A percentile compares a stretch with the other conserved stretches of the same genome.
These are phyloP conservation scores for Lysiphlebus fabarum DNA, from an alignment of 1,140 invertebrate genomes.

Conservation along the genomic window DNA sequence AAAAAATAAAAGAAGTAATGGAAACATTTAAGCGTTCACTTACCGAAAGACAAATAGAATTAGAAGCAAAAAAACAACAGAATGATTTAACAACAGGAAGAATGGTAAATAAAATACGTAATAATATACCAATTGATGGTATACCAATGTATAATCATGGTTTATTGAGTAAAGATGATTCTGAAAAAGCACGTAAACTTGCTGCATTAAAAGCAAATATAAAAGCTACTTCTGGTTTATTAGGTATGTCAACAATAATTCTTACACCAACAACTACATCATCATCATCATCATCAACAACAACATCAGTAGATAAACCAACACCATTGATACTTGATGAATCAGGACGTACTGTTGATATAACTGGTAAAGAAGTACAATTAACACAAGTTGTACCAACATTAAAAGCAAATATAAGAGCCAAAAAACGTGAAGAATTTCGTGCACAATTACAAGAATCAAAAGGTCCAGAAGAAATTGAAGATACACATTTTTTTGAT, in stretches of 20 bases:
- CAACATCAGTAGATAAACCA: slow-evolving; percentile 68
- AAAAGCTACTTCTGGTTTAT: slow-evolving; percentile 67
- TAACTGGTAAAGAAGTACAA: slow-evolving; percentile 83
- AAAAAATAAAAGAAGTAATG: too few species aligned
- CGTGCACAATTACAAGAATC: slow-evolving; percentile 68
- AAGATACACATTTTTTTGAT: slow-evolving; percentile 73
- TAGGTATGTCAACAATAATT: slow-evolving; percentile 52
- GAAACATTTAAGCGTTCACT: too few species aligned
- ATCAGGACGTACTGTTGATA: slow-evolving; percentile 88
- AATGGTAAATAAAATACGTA: too few species aligned
- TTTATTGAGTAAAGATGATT: slow-evolving; percentile 62
- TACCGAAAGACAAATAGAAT: too few species aligned
- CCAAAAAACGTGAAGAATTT: slow-evolving; percentile 88
- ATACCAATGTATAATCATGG: too few species aligned
- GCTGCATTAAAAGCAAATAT: slow-evolving; percentile 83
- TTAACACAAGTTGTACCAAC: slow-evolving; percentile 88
- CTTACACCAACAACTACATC: slow-evolving; percentile 88
- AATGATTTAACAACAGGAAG: too few species aligned
- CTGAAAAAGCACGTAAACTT: slow-evolving; percentile 83
- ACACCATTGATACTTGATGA: slow-evolving; percentile 89
- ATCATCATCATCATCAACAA: slow-evolving; percentile 29
- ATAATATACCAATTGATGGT: too few species aligned
- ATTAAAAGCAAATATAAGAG: slow-evolving; percentile 77
- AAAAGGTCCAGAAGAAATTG: slow-evolving; percentile 65
- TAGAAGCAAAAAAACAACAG: too few species aligned